These are phyloP conservation scores for Eilema sororculum DNA, from an alignment of 2,888 invertebrate genomes.

Conservation along the genomic window DNA sequence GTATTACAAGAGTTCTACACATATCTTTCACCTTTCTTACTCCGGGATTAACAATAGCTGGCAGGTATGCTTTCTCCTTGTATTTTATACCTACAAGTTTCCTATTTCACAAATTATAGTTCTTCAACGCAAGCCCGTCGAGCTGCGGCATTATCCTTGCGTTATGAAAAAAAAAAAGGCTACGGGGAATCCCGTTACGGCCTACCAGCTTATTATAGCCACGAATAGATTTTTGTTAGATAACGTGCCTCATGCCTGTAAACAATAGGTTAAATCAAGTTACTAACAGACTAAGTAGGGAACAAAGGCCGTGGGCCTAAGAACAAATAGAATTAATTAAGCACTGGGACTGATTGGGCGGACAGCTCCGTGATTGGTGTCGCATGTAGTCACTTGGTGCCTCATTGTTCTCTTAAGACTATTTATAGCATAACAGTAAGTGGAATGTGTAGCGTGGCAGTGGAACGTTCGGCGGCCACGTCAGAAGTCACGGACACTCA, in stretches of 20 bases:
- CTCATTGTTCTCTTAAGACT: background rate
- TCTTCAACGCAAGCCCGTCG: background rate
- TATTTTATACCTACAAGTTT: background rate
- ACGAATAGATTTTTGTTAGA: conserved; percentile 24
- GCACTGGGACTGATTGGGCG: conserved; percentile 36
- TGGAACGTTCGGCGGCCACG: background rate
- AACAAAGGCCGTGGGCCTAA: conserved; percentile 24
- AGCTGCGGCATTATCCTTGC: background rate
- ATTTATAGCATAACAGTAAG: background rate
- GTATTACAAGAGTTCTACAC: background rate
- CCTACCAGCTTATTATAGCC: background rate
- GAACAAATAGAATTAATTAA: conserved; percentile 42
- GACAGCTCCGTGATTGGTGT: conserved; percentile 29
- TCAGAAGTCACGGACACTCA: background rate
- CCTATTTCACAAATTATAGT: background rate
- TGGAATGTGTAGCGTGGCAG: background rate
- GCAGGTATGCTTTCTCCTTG: background rate
- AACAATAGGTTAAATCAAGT: conserved; percentile 31
- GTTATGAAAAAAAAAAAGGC: background rate
- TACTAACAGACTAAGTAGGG: conserved; percentile 12
- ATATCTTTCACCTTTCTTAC: background rate
- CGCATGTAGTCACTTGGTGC: background rate
- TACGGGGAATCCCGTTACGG: background rate
- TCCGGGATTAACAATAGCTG: background rate
- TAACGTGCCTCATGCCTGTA: conserved; percentile 32